A percentile compares a stretch with the other conserved stretches of the same genome.
phyloP scores from a whole-genome alignment of 2,797 vertebrate species.

The Menidia menidia region DNA sequence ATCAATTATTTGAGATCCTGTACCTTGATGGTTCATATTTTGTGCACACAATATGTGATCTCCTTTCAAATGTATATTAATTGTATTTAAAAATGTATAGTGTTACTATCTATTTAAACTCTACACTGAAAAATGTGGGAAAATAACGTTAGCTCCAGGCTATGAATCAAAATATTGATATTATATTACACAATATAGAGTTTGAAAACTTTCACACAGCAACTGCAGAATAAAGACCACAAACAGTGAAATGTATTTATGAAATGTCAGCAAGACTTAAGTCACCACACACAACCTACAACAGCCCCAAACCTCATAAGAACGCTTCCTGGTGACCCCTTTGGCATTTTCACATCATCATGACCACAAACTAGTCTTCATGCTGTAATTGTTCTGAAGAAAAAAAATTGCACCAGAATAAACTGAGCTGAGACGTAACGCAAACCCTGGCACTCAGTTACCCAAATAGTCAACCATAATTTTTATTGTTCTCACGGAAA shows the following conservation, averaged over 20 bases:
- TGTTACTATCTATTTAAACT: too few species aligned
- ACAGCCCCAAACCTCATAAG: background rate
- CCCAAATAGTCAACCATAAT: too few species aligned
- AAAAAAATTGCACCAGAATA: background rate
- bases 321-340: conserved; percentile 50
- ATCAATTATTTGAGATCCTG: too few species aligned
- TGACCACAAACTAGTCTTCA: background rate
- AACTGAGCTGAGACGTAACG: background rate
- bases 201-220: background rate
- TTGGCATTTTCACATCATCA: background rate
- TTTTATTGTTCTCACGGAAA: too few species aligned
- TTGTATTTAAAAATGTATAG: too few species aligned
- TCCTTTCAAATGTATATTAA: background rate
- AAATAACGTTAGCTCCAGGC: background rate
- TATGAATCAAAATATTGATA: background rate
- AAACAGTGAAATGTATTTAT: background rate
- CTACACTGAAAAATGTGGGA: too few species aligned
- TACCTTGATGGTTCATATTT: background rate
- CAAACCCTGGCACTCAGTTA: background rate
- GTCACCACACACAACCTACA: background rate
- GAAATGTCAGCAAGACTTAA: background rate
- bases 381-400: background rate
- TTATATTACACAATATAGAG: background rate
- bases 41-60: too few species aligned
- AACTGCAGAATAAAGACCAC: background rate